Evolutionary conservation across 2,113 vertebrate species (phyloP).

Genomic region (Ovibos moschatus): DNA sequence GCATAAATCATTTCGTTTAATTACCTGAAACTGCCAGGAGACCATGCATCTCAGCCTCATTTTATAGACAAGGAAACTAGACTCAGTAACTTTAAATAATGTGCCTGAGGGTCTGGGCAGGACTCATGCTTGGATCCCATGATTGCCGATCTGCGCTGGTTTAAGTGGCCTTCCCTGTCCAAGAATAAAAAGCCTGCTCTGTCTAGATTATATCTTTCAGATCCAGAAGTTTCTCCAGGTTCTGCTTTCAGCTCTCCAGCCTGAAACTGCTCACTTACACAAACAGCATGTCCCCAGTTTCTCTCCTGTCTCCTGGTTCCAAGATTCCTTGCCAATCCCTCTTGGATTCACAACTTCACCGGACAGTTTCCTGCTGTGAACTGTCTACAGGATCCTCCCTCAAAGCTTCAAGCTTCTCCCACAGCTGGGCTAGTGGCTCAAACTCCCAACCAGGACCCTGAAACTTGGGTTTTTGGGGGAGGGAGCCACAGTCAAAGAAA

Average conservation of each 20-base stretch:
- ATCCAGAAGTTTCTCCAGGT: not conserved
- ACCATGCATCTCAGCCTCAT: not conserved
- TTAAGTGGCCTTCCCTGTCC: not conserved
- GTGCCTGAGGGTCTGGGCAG: not conserved
- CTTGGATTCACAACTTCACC: not conserved
- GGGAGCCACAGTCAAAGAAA: not conserved
- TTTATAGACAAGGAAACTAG: not conserved
- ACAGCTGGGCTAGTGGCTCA: not conserved
- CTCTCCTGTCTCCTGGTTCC: too few species aligned
- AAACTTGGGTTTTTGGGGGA: not conserved
- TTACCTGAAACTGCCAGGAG: not conserved
- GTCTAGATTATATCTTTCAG: not conserved
- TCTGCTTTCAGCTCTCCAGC: not conserved
- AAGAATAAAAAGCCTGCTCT: not conserved
- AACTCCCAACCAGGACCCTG: too few species aligned
- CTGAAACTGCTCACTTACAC: too few species aligned
- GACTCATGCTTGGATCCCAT: not conserved
- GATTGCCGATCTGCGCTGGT: accelerated
- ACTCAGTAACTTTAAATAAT: not conserved
- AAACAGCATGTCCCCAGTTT: not conserved
- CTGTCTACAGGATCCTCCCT: not conserved
- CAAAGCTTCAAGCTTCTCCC: not conserved
- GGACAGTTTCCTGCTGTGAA: not conserved
- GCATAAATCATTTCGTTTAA: not conserved
- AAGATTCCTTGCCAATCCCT: accelerated